Percentiles rank a stretch among this genome's conserved stretches.
Evolutionary conservation across 2,888 invertebrate genomes (phyloP).

Genomic region (Drosophila tripunctata): DNA sequence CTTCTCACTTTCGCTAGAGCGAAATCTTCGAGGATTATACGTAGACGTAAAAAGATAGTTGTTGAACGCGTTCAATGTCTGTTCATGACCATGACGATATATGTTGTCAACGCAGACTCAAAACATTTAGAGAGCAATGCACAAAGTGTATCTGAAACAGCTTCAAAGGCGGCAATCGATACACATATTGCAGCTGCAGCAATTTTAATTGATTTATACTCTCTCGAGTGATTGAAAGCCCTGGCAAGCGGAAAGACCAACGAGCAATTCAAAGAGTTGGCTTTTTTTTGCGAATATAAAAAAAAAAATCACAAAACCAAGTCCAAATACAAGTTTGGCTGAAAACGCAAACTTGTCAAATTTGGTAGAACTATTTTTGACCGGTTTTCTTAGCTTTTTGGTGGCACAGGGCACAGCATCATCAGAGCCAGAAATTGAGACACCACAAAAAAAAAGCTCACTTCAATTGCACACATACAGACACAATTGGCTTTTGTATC

Average conservation of each 20-base stretch:
- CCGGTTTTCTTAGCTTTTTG: no score
- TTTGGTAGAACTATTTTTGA: constrained; percentile 74
- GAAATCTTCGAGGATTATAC: constrained; percentile 22
- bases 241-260: constrained; percentile 3
- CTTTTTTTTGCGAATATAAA: no score
- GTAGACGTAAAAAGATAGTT: constrained; percentile 28
- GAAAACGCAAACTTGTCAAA: constrained; percentile 56
- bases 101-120: constrained; percentile 28
- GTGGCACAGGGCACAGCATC: constrained; percentile 27
- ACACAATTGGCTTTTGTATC: constrained; percentile 35
- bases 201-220: constrained; percentile 70
- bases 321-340: constrained; percentile 30
- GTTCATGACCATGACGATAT: constrained; percentile 47
- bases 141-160: constrained; percentile 27
- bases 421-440: constrained; percentile 48
- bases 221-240: constrained; percentile 57
- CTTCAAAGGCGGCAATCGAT: constrained; percentile 70
- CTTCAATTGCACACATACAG: constrained; percentile 17
- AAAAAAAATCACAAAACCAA: constrained; percentile 42
- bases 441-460: constrained; percentile 37
- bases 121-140: not conserved
- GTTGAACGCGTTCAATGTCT: constrained; percentile 72
- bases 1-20: constrained; percentile 58
- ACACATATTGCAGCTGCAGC: constrained; percentile 63
- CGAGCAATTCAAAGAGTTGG: no score